Percentiles rank a stretch among this genome's conserved stretches.
phyloP scores from a whole-genome alignment of 2,797 vertebrate species.

The Bovichtus diacanthus region DNA sequence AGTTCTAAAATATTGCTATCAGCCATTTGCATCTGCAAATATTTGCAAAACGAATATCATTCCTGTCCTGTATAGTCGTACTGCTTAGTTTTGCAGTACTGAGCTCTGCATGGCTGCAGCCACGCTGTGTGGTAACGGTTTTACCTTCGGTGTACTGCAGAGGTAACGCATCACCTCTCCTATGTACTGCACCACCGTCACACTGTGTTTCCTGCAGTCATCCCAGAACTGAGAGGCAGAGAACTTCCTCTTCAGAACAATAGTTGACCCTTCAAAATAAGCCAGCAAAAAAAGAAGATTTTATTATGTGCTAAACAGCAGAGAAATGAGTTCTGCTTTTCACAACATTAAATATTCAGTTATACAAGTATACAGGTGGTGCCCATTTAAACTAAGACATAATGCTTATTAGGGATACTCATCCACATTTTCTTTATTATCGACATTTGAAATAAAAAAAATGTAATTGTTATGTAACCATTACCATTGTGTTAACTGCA shows the following conservation, averaged over 20 bases:
- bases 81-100: not conserved
- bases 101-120: not conserved
- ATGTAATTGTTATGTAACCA: too few relatives aligned
- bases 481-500: not conserved
- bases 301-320: not conserved
- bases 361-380: not conserved
- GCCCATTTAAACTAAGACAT: not conserved
- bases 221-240: constrained; percentile 93
- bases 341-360: not conserved
- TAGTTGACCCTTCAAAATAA: constrained; percentile 76
- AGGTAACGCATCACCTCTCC: constrained; percentile 93
- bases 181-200: constrained; percentile 92
- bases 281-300: constrained; percentile 58
- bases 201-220: constrained; percentile 90
- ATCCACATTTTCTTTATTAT: not conserved
- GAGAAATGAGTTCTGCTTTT: not conserved
- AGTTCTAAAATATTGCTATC: not conserved
- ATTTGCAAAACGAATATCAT: not conserved
- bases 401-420: not conserved
- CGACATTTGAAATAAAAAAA: too few relatives aligned
- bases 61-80: not conserved
- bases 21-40: not conserved
- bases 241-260: constrained; percentile 89
- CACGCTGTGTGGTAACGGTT: not conserved
- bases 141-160: constrained; percentile 87